Base-by-base conservation (phyloP, 2,113 vertebrate genomes). In the Lophius piscatorius region DNA sequence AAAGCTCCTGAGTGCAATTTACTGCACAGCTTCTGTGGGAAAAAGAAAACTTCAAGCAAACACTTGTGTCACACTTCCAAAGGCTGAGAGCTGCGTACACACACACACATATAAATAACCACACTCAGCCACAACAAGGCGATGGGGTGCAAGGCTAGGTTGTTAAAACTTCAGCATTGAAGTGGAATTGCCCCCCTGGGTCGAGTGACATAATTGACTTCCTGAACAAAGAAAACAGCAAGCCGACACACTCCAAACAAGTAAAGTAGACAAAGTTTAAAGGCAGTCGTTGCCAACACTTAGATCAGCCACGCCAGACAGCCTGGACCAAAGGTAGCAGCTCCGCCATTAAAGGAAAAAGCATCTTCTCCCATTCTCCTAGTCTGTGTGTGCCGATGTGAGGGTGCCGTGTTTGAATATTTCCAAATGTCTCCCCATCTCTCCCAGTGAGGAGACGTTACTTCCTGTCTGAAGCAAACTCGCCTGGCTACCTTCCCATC, bases 1-100 rank as follows among this genome's bases (percentile, higher is more conserved):
- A 70, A 86, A 41, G 24, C 76, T 75, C 80, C 50, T 1, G 70
- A 79, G 81, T 57, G 78, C 80, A 86, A 86, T 79, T 83, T 82
- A 76, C 50, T 46, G 56, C 57, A 60, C 54, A 68, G 46, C 48
- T 50, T 63, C 51, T 51, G 8, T 8, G 11, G 42, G 56, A n/a
- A 65, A 54, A 39, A 23, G 13, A 4, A 46, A 17, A 59, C 45
- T 24, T 82, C 50, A 31, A 22, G 41, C 20, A 34, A 16, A 33
- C 42, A 65, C 33, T 41, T 8, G 47, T 74, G 48, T 64, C 65
- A 70, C 40, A 52, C 44, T 55, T 67, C 31, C 50, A 54, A 52
- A 68, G 57, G 21, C 38, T 57, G 52, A 55, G 28, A 21, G 46
- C 57, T 21, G 17, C 57, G 61, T 52, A 22, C 18, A 31, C 20